Percentiles rank a stretch among this genome's conserved stretches.
Evolutionary conservation across 1,140 invertebrate genomes (phyloP).

Genomic region (Drosophila jambulina): DNA sequence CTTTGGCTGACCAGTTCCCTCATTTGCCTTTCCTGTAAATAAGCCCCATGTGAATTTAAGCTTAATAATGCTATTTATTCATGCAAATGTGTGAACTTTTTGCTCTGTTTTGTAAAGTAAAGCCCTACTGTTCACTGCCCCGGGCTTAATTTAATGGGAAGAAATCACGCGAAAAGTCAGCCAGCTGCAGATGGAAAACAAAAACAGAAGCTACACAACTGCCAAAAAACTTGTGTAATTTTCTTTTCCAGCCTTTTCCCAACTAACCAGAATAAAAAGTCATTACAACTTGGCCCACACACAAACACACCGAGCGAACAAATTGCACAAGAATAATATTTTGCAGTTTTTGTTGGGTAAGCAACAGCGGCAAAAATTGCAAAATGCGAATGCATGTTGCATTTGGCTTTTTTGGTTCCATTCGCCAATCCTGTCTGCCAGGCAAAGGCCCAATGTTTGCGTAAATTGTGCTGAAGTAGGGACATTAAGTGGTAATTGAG

Average conservation of each 20-base stretch:
- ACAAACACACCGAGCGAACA: conserved; percentile 18
- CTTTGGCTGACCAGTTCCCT: neutral
- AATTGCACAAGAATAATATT: conserved; percentile 42
- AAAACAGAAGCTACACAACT: conserved; percentile 31
- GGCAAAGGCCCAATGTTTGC: conserved; percentile 58
- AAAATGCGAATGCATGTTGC: conserved; percentile 51
- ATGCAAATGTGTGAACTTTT: conserved; percentile 8
- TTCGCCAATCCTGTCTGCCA: conserved; percentile 2
- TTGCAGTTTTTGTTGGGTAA: conserved; percentile 21
- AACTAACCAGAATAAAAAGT: conserved; percentile 48
- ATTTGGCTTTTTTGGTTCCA: conserved; percentile 7
- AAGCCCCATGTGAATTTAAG: conserved; percentile 2
- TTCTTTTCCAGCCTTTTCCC: conserved; percentile 23
- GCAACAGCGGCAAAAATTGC: conserved; percentile 29
- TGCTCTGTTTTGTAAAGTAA: conserved; percentile 1
- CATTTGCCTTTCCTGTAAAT: neutral
- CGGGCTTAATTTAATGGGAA: conserved; percentile 14
- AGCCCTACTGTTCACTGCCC: neutral
- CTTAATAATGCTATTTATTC: conserved; percentile 11
- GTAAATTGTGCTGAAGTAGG: conserved; percentile 77
- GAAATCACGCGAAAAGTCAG: conserved; percentile 19
- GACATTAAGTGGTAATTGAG: conserved; percentile 77
- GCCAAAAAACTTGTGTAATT: conserved; percentile 50
- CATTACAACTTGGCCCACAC: conserved; percentile 60
- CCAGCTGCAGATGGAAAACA: conserved; percentile 11